phyloP scores from a whole-genome alignment of 2,113 vertebrate genomes.

The Suricata suricatta region DNA sequence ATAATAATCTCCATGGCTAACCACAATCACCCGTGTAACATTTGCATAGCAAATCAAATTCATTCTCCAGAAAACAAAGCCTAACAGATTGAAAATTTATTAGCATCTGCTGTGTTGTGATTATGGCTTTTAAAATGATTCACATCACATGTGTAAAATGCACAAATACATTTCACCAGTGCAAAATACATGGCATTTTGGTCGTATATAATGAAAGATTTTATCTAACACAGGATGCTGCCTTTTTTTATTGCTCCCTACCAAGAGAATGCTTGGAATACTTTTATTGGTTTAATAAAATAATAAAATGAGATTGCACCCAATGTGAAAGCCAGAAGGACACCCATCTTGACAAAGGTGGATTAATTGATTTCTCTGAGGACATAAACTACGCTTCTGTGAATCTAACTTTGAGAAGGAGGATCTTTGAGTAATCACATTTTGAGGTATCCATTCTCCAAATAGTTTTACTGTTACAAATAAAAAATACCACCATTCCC shows the following conservation, averaged over 20 bases:
- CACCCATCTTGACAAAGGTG: slow-evolving; percentile 34
- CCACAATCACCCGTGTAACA: slow-evolving; percentile 52
- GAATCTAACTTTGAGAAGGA: slow-evolving; percentile 56
- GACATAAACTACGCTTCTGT: slow-evolving; percentile 33
- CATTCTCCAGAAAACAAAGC: slow-evolving; percentile 69
- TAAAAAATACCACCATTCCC: not conserved
- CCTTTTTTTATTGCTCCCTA: slow-evolving; percentile 54
- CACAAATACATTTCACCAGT: slow-evolving; percentile 62
- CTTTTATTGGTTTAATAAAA: slow-evolving; percentile 66
- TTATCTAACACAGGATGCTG: slow-evolving; percentile 61
- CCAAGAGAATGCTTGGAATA: slow-evolving; percentile 55
- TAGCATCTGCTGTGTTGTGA: slow-evolving; percentile 62
- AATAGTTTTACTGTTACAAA: slow-evolving; percentile 25
- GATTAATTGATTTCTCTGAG: slow-evolving; percentile 68
- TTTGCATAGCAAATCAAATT: slow-evolving; percentile 68
- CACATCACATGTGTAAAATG: slow-evolving; percentile 70
- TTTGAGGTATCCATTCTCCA: not conserved
- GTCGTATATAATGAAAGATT: slow-evolving; percentile 57
- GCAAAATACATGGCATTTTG: slow-evolving; percentile 58
- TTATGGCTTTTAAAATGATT: slow-evolving; percentile 75
- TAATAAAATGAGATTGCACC: slow-evolving; percentile 69
- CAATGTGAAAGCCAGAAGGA: slow-evolving; percentile 55
- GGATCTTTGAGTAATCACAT: slow-evolving; percentile 33
- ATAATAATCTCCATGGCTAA: slow-evolving; percentile 56
- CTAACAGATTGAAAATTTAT: slow-evolving; percentile 80